phyloP scores from a whole-genome alignment of 2,113 vertebrate species.

The Clupea harengus region DNA sequence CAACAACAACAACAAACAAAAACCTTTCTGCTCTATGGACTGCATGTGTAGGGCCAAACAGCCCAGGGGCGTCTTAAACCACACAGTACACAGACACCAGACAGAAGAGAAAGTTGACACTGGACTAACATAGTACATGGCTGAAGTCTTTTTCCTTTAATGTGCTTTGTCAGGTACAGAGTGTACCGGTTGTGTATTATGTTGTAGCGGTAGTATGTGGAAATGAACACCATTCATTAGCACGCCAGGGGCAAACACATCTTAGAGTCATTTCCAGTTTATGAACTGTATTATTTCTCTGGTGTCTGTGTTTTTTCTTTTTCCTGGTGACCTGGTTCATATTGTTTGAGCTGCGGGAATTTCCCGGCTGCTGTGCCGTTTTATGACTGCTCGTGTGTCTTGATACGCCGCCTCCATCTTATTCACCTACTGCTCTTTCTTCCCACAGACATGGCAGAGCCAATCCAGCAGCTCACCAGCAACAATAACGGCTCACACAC shows the following conservation, averaged over 20 bases:
- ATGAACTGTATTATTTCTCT: too few species aligned
- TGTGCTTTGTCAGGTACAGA: not conserved
- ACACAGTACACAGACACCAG: not conserved
- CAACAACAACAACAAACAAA: too few species aligned
- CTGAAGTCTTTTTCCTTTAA: not conserved
- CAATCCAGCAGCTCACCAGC: slow-evolving; percentile 83
- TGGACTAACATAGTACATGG: not conserved
- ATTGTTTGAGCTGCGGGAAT: too few species aligned
- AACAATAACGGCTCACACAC: slow-evolving; percentile 74
- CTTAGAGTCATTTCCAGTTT: too few species aligned
- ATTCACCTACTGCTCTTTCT: not conserved
- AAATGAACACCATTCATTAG: too few species aligned
- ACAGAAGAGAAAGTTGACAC: not conserved
- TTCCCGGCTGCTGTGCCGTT: not conserved
- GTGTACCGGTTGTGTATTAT: too few species aligned
- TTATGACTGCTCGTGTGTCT: not conserved
- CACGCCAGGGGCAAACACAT: too few species aligned
- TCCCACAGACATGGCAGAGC: slow-evolving; percentile 82
- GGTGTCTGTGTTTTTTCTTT: too few species aligned
- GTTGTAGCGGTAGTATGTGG: too few species aligned
- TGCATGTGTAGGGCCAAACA: too few species aligned
- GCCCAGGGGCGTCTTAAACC: not conserved
- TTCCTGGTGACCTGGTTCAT: too few species aligned
- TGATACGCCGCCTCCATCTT: not conserved
- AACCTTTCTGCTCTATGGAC: too few species aligned